Conservation (phyloP, 2,888 invertebrate species). For the Halictus ligatus region DNA sequence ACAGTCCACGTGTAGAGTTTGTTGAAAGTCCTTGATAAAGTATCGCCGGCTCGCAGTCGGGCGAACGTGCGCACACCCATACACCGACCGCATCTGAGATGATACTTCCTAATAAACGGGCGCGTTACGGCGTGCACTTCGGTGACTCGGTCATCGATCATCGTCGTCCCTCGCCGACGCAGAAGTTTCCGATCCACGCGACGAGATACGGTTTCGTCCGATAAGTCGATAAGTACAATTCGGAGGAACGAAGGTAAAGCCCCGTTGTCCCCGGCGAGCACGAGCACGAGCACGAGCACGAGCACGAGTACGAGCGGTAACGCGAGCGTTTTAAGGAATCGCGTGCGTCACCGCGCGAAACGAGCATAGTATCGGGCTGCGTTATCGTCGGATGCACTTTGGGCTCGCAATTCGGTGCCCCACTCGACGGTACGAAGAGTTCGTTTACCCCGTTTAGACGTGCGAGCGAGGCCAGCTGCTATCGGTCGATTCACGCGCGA, state of each 20-base stretch:
- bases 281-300: too few relatives aligned
- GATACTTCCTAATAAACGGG: constrained; percentile 11
- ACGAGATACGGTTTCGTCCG: constrained; percentile 1
- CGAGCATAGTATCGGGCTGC: constrained; percentile 69
- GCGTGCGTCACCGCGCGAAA: constrained; percentile 58
- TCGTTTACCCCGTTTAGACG: constrained; percentile 74
- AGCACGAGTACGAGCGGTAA: neutral
- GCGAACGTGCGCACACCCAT: neutral
- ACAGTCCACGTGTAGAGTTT: neutral
- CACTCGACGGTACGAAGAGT: constrained; percentile 70
- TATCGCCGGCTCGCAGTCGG: neutral
- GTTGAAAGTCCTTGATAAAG: neutral
- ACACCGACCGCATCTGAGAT: neutral
- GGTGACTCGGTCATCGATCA: constrained; percentile 4
- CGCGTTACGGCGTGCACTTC: neutral
- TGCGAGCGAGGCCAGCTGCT: constrained; percentile 71
- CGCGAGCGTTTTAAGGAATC: constrained; percentile 36
- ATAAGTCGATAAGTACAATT: constrained; percentile 9
- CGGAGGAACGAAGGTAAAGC: neutral
- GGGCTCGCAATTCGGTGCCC: constrained; percentile 77
- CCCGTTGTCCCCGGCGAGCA: neutral
- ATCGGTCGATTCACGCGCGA: constrained; percentile 73
- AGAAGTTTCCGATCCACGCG: constrained; percentile 14
- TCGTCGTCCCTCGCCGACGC: neutral
- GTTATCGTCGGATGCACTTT: constrained; percentile 80